Evolutionary conservation across 2,888 invertebrate species (phyloP).

Genomic region (Calameuta pallipes): DNA sequence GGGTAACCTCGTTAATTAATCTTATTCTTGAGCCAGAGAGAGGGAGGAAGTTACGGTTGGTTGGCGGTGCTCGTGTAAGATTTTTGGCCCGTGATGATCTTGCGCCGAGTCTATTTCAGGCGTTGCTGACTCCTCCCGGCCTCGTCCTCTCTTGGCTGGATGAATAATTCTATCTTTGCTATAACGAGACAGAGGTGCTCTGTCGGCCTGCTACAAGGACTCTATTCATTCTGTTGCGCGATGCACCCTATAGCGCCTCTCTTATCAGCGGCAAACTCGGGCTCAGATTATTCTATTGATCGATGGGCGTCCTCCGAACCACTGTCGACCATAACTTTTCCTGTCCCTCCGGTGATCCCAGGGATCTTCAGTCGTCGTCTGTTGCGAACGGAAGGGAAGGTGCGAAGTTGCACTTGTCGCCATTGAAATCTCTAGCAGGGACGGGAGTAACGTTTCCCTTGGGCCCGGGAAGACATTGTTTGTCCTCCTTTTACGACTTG

Average conservation of each 20-base stretch:
- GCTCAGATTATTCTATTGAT: slow-evolving; percentile 11
- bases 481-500: not conserved
- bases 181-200: slow-evolving; percentile 8
- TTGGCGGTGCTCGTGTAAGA: not conserved
- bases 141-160: not conserved
- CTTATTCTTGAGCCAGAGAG: not conserved
- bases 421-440: not conserved
- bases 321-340: not conserved
- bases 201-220: slow-evolving; percentile 6
- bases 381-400: not conserved
- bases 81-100: not conserved
- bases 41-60: no score
- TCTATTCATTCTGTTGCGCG: slow-evolving; percentile 1
- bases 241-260: slow-evolving; percentile 2
- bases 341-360: not conserved
- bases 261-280: slow-evolving; percentile 5
- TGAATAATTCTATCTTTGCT: not conserved
- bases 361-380: not conserved
- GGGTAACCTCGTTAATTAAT: not conserved
- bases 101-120: not conserved
- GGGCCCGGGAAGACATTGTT: not conserved
- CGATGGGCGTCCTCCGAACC: slow-evolving; percentile 3
- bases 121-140: not conserved
- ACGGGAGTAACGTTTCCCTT: not conserved
- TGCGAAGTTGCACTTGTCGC: not conserved